Conservation (phyloP, 2,888 invertebrate species). For the Catocala nupta region DNA sequence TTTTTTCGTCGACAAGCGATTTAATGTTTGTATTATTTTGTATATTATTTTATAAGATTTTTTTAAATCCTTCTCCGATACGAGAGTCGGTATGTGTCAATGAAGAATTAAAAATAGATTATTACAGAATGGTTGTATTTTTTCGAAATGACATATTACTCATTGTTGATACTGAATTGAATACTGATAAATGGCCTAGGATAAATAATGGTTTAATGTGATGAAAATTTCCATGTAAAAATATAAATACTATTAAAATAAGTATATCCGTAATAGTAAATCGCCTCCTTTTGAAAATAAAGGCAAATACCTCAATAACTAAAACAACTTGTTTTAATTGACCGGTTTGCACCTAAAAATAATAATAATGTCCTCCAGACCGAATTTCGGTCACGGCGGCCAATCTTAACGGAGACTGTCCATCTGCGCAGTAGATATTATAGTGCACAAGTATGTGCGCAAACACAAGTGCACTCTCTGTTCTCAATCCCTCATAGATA, state of each 20-base stretch:
- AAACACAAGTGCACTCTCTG: too few species aligned
- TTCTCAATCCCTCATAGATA: too few species aligned
- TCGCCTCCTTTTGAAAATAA: conserved; percentile 85
- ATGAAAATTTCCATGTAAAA: conserved; percentile 87
- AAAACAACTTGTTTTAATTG: conserved; percentile 76
- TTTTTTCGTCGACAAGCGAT: conserved; percentile 72
- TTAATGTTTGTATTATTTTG: conserved; percentile 87
- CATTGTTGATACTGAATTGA: conserved; percentile 82
- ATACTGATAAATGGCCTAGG: conserved; percentile 84
- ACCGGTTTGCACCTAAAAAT: conserved; percentile 35
- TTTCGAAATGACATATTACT: conserved; percentile 81
- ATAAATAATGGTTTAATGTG: conserved; percentile 82
- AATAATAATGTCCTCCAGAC: too few species aligned
- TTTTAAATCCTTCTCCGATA: conserved; percentile 73
- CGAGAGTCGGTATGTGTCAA: conserved; percentile 67
- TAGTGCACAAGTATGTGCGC: too few species aligned
- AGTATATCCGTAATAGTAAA: conserved; percentile 85
- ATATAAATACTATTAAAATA: conserved; percentile 85
- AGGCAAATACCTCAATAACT: conserved; percentile 86
- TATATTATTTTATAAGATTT: conserved; percentile 86
- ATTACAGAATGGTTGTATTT: conserved; percentile 84
- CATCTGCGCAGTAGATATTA: too few species aligned
- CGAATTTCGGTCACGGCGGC: too few species aligned
- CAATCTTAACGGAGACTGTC: too few species aligned
- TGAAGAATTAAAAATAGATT: conserved; percentile 75